These are phyloP conservation scores for Halesus radiatus DNA, from an alignment of 1,140 invertebrate genomes.

Conservation along the genomic window DNA sequence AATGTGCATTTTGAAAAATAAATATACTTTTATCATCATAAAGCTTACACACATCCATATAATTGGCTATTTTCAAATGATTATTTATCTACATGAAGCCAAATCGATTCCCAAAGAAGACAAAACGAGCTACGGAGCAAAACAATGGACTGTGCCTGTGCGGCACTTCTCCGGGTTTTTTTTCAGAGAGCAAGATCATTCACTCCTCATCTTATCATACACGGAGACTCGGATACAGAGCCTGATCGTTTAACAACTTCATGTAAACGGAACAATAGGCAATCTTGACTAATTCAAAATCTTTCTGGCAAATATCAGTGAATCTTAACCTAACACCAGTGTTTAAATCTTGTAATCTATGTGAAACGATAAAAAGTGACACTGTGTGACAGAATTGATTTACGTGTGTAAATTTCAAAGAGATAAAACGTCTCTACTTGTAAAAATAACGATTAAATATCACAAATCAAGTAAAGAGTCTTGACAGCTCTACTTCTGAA, in stretches of 20 bases:
- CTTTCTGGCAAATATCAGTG: not conserved
- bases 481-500: conserved; percentile 11
- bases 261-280: not conserved
- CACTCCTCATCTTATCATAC: no score
- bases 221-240: no score
- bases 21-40: conserved; percentile 50
- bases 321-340: no score
- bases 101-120: conserved; percentile 58
- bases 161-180: not conserved
- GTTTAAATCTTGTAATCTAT: not conserved
- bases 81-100: conserved; percentile 52
- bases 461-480: conserved; percentile 14
- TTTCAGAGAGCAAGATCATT: no score
- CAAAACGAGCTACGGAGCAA: conserved; percentile 53
- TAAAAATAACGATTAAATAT: conserved; percentile 13
- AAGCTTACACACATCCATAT: conserved; percentile 58
- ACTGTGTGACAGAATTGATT: no score
- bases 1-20: conserved; percentile 46
- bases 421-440: not conserved
- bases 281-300: not conserved
- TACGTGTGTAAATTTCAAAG: no score
- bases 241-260: no score
- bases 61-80: conserved; percentile 54
- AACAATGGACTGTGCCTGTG: conserved; percentile 33
- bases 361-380: not conserved